Evolutionary conservation across 2,113 vertebrate genomes (phyloP), one percentile per base, ranked within the genome.

Genomic region (Lasiurus borealis): DNA sequence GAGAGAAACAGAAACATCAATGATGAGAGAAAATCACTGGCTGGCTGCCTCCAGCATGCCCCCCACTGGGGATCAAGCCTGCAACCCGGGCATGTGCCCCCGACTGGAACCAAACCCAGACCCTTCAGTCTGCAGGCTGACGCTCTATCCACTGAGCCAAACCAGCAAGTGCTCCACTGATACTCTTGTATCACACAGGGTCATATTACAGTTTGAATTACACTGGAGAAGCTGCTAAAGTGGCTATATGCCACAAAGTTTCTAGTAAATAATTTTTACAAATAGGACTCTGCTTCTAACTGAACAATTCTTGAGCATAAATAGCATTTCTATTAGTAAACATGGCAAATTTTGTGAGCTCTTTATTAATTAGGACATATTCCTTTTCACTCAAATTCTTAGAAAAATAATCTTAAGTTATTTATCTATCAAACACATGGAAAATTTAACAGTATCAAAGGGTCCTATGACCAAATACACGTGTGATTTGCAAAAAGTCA

Each of bases 211-310:
- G 80, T 5, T 87, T 93, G 52, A 85, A 78, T 5, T 93, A 8
- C 3, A 94, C 34, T 77, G 54, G 72, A 82, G 34, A 94, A 96
- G n/a, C 6, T 10, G 7, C 16, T 50, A 93, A 78, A 83, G 54
- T 29, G 23, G 16, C 18, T 78, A 85, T 59, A 72, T 50, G 40
- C 31, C 31, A 86, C 88, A 25, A 84, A 94, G 23, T 16, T 88
- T 92, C 25, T 85, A 91, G 75, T 15, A 94, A 91, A 91, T 64
- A 23, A 81, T 85, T 87, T 96, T 96, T 94, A 94, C 40, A 94
- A 82, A 50, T 34, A 90, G 31, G 46, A 95, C 68, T 93, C 7
- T 88, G 90, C 44, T 31, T n/a, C 59, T 77, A 92, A 83, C 16
- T 88, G 36, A 18, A 93, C 23, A 94, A 84, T 77, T 92, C 9